A percentile compares a stretch with the other conserved stretches of the same genome.
phyloP scores from a whole-genome alignment of 2,888 invertebrate genomes.

The Leptinotarsa juncta region DNA sequence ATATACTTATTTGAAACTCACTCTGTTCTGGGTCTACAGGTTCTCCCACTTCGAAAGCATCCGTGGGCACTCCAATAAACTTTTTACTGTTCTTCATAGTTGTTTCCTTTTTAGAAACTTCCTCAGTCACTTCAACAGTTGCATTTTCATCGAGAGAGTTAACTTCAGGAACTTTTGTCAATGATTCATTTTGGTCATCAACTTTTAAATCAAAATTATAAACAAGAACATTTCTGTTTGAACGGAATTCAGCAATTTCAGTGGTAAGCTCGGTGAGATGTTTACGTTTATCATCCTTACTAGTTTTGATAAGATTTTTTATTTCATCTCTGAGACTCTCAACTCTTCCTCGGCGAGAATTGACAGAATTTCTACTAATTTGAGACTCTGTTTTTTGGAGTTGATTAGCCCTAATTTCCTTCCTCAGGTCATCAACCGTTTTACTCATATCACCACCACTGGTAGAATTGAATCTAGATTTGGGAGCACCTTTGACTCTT shows the following conservation, averaged over 20 bases:
- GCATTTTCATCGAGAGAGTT: neutral
- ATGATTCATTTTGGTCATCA: neutral
- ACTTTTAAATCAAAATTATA: conserved; percentile 29
- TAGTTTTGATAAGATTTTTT: conserved; percentile 27
- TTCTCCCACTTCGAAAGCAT: neutral
- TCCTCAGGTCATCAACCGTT: conserved; percentile 25
- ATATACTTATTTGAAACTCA: neutral
- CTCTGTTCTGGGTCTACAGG: neutral
- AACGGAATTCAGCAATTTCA: conserved; percentile 31
- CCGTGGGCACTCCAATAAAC: neutral
- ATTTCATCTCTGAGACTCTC: conserved; percentile 33
- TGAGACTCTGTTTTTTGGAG: neutral
- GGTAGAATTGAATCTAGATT: conserved; percentile 4
- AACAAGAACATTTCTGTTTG: conserved; percentile 26
- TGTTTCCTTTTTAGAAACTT: neutral
- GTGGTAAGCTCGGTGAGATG: conserved; percentile 32
- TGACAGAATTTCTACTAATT: conserved; percentile 1
- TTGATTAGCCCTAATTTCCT: conserved; percentile 32
- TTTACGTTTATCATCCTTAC: conserved; percentile 24
- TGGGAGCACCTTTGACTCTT: neutral
- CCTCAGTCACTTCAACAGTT: neutral
- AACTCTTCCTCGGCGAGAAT: conserved; percentile 24
- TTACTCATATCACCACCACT: conserved; percentile 16
- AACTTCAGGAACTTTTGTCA: neutral
- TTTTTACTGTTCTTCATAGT: neutral